Evolutionary conservation across 2,113 vertebrate genomes (phyloP).

Genomic region (Oostethus manadensis): DNA sequence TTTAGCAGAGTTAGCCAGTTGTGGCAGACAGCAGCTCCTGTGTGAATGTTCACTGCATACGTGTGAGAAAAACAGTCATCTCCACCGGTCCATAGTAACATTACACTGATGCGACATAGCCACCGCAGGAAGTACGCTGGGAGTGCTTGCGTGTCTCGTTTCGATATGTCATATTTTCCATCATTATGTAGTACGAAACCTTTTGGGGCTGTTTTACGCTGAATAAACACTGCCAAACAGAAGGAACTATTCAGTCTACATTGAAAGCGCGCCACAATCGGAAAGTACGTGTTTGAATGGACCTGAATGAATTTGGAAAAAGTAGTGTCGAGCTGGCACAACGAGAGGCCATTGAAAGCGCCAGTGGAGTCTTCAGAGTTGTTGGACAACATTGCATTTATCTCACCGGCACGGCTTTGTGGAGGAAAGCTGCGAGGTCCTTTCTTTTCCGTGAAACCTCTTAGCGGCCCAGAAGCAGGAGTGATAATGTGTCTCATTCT

Average conservation of each 20-base stretch:
- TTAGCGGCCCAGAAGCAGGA: slow-evolving; percentile 71
- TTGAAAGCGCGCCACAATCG: slow-evolving; percentile 26
- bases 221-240: slow-evolving; percentile 32
- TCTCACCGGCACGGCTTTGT: slow-evolving; percentile 75
- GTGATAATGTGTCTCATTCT: slow-evolving; percentile 78
- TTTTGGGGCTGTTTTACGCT: neutral
- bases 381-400: slow-evolving; percentile 75
- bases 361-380: slow-evolving; percentile 77
- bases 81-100: too few relatives aligned
- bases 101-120: too few relatives aligned
- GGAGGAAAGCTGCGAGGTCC: slow-evolving; percentile 75
- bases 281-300: slow-evolving; percentile 50
- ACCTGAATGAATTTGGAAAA: slow-evolving; percentile 49
- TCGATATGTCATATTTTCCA: too few relatives aligned
- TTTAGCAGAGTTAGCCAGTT: too few relatives aligned
- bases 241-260: slow-evolving; percentile 25
- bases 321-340: slow-evolving; percentile 52
- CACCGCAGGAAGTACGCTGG: too few relatives aligned
- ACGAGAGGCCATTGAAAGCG: slow-evolving; percentile 82
- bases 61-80: too few relatives aligned
- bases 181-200: too few relatives aligned
- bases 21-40: too few relatives aligned
- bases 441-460: slow-evolving; percentile 67
- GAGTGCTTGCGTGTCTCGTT: too few relatives aligned
- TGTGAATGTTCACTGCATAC: too few relatives aligned